These are phyloP conservation scores for Ips typographus DNA, from an alignment of 1,140 invertebrate genomes.

Conservation along the genomic window DNA sequence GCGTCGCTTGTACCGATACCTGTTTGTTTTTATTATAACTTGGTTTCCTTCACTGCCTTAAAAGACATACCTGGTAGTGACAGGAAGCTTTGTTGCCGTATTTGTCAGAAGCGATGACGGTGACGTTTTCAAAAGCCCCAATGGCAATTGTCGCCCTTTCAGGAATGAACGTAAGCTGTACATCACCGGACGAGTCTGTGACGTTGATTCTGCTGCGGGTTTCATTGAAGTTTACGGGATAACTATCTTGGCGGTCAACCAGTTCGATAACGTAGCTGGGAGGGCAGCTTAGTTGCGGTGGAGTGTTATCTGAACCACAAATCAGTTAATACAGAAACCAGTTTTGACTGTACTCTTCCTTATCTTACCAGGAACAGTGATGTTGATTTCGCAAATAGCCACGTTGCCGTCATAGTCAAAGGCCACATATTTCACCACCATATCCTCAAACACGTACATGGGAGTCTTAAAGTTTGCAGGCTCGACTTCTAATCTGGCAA, in stretches of 20 bases:
- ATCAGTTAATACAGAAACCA: not conserved
- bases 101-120: conserved; percentile 85
- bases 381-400: conserved; percentile 94
- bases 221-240: conserved; percentile 91
- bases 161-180: conserved; percentile 79
- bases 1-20: conserved; percentile 84
- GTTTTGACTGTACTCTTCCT: conserved; percentile 1
- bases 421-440: conserved; percentile 91
- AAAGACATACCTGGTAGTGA: conserved; percentile 82
- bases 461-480: conserved; percentile 90
- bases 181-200: conserved; percentile 86
- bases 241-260: conserved; percentile 85
- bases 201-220: conserved; percentile 82
- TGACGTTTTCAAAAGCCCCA: conserved; percentile 92
- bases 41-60: conserved; percentile 16
- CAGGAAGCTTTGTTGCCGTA: conserved; percentile 89
- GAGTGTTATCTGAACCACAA: conserved; percentile 75
- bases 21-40: conserved; percentile 8
- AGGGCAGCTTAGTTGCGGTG: conserved; percentile 90
- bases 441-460: conserved; percentile 85
- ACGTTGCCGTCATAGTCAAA: conserved; percentile 97
- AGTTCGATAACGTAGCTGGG: conserved; percentile 94
- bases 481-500: conserved; percentile 87
- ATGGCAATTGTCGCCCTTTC: conserved; percentile 85
- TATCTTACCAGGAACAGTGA: conserved; percentile 75